Evolutionary conservation across 2,797 vertebrate species (phyloP).

Genomic region (Xiphophorus birchmanni): DNA sequence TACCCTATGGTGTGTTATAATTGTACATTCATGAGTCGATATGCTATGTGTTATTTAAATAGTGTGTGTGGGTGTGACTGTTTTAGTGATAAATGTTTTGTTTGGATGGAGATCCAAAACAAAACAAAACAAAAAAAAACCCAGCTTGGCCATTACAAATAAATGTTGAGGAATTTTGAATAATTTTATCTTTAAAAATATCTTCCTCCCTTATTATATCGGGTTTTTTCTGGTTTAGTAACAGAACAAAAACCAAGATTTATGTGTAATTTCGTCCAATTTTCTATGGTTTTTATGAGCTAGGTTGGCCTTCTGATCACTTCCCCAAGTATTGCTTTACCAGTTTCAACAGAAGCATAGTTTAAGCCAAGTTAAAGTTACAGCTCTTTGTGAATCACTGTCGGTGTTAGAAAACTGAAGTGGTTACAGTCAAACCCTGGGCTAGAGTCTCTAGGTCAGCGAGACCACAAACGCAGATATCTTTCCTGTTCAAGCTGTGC

Average conservation of each 20-base stretch:
- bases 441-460: neutral
- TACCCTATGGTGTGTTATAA: too few species aligned
- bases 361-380: neutral
- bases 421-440: neutral
- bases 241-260: neutral
- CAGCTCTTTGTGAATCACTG: neutral
- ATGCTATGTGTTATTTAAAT: too few species aligned
- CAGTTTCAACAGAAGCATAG: neutral
- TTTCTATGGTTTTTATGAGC: too few species aligned
- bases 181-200: neutral
- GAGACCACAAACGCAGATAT: neutral
- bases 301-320: neutral
- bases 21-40: too few species aligned
- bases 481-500: neutral
- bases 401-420: neutral
- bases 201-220: neutral
- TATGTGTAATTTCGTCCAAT: neutral
- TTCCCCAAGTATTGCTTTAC: neutral
- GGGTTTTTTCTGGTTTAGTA: neutral
- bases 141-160: neutral
- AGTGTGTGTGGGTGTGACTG: too few species aligned
- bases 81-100: too few species aligned
- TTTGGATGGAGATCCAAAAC: too few species aligned
- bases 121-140: neutral
- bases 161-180: neutral